Conservation (phyloP, 1,140 invertebrate genomes). For the Onthophagus taurus region DNA sequence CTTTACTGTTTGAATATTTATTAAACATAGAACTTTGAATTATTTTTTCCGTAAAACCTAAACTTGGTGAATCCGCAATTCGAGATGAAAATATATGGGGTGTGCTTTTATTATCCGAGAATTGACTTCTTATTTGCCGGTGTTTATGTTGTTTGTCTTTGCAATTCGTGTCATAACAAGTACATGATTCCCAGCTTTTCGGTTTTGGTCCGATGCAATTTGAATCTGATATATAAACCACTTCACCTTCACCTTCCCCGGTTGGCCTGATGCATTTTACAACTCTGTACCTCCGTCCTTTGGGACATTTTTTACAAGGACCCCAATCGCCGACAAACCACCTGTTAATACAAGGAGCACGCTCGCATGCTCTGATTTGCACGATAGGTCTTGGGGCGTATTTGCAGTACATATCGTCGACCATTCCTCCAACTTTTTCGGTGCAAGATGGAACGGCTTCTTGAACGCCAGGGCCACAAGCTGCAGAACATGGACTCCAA, state of each 20-base stretch:
- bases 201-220: constrained; percentile 31
- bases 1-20: too few species aligned
- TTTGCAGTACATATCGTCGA: constrained; percentile 32
- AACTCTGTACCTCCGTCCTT: constrained; percentile 22
- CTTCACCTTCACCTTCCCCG: constrained; percentile 33
- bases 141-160: too few species aligned
- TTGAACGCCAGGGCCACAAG: constrained; percentile 43
- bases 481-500: constrained; percentile 43
- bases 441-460: constrained; percentile 31
- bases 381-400: constrained; percentile 24
- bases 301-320: constrained; percentile 22
- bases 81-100: too few species aligned
- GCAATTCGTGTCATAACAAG: constrained; percentile 12
- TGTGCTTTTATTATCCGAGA: too few species aligned
- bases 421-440: constrained; percentile 30
- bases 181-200: constrained; percentile 23
- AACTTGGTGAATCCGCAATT: too few species aligned
- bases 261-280: constrained; percentile 34
- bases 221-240: constrained; percentile 29
- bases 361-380: constrained; percentile 31
- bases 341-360: constrained; percentile 30
- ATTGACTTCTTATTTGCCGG: too few species aligned
- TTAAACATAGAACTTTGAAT: too few species aligned
- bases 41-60: too few species aligned
- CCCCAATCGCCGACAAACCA: constrained; percentile 38